Conservation (phyloP, 2,113 vertebrate genomes). For the Siphamia tubifer region DNA sequence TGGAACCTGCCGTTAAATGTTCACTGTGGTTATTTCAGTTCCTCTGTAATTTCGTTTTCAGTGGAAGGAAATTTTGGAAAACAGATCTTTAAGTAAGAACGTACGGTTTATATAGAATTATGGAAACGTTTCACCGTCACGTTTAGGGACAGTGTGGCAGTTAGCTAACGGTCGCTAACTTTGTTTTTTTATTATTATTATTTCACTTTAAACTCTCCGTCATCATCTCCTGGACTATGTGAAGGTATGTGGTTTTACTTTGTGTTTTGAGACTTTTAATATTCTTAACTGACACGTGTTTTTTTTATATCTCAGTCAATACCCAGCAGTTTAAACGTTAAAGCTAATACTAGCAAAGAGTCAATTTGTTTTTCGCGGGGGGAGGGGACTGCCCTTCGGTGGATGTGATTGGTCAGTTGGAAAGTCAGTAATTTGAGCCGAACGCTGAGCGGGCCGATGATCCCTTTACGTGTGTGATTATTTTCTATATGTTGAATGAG, state of each 20-base stretch:
- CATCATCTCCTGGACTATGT: too few species aligned
- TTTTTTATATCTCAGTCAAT: background rate
- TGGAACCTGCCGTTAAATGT: fast-evolving
- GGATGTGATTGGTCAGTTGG: background rate
- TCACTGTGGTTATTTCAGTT: too few species aligned
- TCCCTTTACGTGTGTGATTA: background rate
- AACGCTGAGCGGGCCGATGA: conserved; percentile 27
- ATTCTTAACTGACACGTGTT: fast-evolving
- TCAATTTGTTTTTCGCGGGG: conserved; percentile 55
- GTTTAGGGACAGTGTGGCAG: too few species aligned
- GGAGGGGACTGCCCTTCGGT: conserved; percentile 33
- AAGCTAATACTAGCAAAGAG: background rate
- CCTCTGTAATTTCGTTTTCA: background rate
- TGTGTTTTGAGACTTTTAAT: fast-evolving
- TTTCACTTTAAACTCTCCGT: too few species aligned
- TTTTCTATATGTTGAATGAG: too few species aligned
- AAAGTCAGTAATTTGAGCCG: background rate
- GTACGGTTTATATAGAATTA: too few species aligned
- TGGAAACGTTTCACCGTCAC: too few species aligned
- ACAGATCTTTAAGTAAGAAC: too few species aligned
- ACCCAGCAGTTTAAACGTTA: background rate
- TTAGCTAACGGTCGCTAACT: too few species aligned
- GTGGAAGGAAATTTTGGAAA: too few species aligned
- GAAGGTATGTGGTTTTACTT: background rate
- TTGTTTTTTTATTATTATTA: too few species aligned